A percentile compares a stretch with the other conserved stretches of the same genome.
phyloP scores from a whole-genome alignment of 2,113 vertebrate species.

The Microtus ochrogaster region DNA sequence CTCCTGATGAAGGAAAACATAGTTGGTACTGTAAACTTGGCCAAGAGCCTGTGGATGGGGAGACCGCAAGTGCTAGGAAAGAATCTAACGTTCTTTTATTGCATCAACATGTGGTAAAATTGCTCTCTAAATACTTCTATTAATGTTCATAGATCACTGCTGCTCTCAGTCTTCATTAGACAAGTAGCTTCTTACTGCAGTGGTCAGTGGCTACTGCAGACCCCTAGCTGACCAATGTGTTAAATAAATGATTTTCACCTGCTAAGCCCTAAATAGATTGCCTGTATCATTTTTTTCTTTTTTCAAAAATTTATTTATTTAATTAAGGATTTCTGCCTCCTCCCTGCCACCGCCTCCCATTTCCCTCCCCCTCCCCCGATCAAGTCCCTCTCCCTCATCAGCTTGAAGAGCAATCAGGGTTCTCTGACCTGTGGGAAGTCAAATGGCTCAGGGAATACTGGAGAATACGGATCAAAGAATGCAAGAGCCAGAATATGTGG shows the following conservation, averaged over 20 bases:
- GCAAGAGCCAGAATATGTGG: no score
- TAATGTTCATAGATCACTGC: background rate
- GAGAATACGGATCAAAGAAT: background rate
- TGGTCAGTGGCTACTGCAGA: background rate
- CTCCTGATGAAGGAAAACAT: no score
- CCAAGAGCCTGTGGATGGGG: no score
- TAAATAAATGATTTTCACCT: background rate
- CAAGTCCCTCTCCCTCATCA: no score
- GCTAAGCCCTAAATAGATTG: background rate
- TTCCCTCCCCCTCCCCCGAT: no score
- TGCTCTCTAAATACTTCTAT: background rate
- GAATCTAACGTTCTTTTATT: background rate
- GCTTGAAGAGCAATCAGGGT: no score
- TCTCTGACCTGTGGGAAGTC: no score
- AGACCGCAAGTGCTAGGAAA: accelerated
- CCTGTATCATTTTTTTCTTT: background rate
- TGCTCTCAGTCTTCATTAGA: background rate
- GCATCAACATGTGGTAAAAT: background rate
- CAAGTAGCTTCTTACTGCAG: background rate
- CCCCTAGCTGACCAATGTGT: no score
- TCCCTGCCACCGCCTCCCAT: no score
- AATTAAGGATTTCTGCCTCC: no score
- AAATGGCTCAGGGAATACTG: no score
- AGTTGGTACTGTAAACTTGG: background rate
- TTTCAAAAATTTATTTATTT: no score